Evolutionary conservation across 2,888 invertebrate genomes (phyloP).

Genomic region (Hypomecis atomaria): DNA sequence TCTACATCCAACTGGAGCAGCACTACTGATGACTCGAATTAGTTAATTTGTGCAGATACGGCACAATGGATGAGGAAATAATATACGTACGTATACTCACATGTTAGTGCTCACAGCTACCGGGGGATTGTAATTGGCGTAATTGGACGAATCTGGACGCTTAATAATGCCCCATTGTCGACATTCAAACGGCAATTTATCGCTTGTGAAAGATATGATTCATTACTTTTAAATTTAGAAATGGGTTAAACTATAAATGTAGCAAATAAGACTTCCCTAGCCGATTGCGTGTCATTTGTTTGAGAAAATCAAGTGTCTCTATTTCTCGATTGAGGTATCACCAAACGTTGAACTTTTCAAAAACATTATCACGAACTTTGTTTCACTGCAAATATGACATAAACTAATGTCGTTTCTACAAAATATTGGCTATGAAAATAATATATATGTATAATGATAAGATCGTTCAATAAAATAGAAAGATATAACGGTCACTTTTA

Average conservation of each 20-base stretch:
- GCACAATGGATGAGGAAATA: conserved; percentile 82
- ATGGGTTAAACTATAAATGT: conserved; percentile 43
- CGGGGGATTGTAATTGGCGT: conserved; percentile 83
- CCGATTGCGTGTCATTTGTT: conserved; percentile 23
- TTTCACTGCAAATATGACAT: no score
- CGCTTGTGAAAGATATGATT: conserved; percentile 79
- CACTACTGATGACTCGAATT: conserved; percentile 69
- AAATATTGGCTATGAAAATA: no score
- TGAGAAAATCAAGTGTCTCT: conserved; percentile 39
- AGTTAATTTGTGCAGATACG: conserved; percentile 83
- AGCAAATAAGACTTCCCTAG: not conserved
- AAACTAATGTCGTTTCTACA: no score
- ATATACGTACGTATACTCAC: conserved; percentile 59
- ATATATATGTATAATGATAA: no score
- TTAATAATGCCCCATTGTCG: conserved; percentile 82
- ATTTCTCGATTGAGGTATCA: conserved; percentile 34
- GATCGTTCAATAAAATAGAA: no score
- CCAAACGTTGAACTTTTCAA: no score
- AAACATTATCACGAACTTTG: no score
- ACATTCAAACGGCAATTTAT: conserved; percentile 81
- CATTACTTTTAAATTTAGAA: conserved; percentile 75
- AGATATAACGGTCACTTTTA: no score
- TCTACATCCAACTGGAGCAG: conserved; percentile 33
- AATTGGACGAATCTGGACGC: conserved; percentile 83
- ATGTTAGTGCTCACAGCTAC: conserved; percentile 67